phyloP scores from a whole-genome alignment of 2,888 invertebrate species.

The Campoplex nolae region DNA sequence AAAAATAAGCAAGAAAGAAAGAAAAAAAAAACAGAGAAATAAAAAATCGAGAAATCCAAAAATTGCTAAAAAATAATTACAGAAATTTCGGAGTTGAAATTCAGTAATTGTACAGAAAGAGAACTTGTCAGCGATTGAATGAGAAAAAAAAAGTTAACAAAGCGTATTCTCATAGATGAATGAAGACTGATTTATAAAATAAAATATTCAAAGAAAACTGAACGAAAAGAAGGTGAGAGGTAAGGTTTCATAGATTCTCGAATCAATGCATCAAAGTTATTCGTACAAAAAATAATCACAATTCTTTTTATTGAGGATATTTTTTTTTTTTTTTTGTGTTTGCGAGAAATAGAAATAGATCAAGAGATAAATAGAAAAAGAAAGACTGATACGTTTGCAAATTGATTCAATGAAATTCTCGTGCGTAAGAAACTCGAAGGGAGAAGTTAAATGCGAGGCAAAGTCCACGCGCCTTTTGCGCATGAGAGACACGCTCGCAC shows the following conservation, averaged over 20 bases:
- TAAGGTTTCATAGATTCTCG: not conserved
- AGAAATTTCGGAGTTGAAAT: no score
- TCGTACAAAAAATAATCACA: not conserved
- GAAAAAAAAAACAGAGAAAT: not conserved
- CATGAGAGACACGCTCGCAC: constrained; percentile 10
- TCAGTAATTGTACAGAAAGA: no score
- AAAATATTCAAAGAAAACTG: not conserved
- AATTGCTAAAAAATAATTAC: not conserved
- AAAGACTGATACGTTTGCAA: constrained; percentile 8
- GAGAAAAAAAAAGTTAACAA: no score
- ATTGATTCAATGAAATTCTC: constrained; percentile 49
- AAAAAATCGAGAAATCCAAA: not conserved
- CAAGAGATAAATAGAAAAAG: not conserved
- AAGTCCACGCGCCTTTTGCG: constrained; percentile 43
- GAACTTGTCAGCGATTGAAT: no score
- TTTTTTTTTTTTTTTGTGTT: not conserved
- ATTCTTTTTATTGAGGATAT: not conserved
- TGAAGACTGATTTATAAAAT: not conserved
- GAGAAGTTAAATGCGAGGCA: constrained; percentile 48
- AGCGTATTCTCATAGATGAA: no score
- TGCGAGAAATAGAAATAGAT: not conserved
- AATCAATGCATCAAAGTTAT: not conserved
- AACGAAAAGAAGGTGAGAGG: constrained; percentile 18
- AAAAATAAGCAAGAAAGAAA: constrained; percentile 30
- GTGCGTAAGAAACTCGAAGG: constrained; percentile 44